These are phyloP conservation scores for Coreoperca whiteheadi DNA, from an alignment of 2,113 vertebrate species.

Conservation along the genomic window DNA sequence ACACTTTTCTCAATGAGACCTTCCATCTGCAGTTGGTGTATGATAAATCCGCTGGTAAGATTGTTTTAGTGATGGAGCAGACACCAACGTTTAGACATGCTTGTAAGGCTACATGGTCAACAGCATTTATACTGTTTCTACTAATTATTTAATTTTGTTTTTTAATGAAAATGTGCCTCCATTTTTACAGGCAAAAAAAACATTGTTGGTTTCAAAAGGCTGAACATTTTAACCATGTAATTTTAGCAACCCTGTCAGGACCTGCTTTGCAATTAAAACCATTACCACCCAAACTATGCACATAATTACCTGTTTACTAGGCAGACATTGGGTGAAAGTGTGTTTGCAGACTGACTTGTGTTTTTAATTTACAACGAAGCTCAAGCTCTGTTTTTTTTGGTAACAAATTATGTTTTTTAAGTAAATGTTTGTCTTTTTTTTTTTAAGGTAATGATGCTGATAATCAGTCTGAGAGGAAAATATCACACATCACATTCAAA, in stretches of 20 bases:
- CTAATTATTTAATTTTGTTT: neutral
- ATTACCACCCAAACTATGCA: neutral
- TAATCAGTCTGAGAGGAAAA: slow-evolving; percentile 58
- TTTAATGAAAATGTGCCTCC: too few relatives aligned
- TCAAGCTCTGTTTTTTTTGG: neutral
- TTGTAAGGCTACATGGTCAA: neutral
- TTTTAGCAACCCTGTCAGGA: neutral
- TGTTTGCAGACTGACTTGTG: neutral
- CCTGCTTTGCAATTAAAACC: neutral
- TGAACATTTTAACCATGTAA: neutral
- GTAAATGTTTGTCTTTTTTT: neutral
- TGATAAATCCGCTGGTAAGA: slow-evolving; percentile 68
- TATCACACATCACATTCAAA: slow-evolving; percentile 69
- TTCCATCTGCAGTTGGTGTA: slow-evolving; percentile 73
- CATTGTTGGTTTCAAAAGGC: too few relatives aligned
- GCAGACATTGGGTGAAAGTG: neutral
- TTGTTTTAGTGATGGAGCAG: neutral
- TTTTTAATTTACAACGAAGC: neutral
- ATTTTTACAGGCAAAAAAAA: neutral
- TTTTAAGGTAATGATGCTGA: slow-evolving; percentile 53
- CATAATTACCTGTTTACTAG: neutral
- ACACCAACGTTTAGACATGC: neutral
- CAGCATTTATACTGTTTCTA: neutral
- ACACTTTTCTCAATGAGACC: slow-evolving; percentile 80
- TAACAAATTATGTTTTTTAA: neutral